Conservation (phyloP, 1,140 invertebrate species). For the Scaptomyza montana region DNA sequence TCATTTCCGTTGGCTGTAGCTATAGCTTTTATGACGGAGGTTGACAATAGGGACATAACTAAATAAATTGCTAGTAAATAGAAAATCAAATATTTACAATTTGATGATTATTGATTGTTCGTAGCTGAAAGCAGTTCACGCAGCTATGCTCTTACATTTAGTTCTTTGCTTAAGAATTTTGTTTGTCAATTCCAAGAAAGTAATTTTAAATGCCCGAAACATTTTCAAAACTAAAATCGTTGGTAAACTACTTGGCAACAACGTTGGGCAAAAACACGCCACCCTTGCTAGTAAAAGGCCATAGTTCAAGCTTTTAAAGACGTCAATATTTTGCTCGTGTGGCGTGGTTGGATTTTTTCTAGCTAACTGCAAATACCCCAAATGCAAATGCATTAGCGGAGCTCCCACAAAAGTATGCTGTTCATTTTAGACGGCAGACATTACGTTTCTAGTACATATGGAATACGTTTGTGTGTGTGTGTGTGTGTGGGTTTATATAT, state of each 20-base stretch:
- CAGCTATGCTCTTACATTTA: no score
- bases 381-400: conserved; percentile 70
- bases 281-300: conserved; percentile 34
- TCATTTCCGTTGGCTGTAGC: conserved; percentile 50
- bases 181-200: background rate
- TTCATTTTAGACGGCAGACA: conserved; percentile 32
- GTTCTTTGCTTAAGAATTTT: background rate
- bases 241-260: background rate
- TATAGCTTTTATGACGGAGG: conserved; percentile 56
- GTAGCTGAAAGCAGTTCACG: no score
- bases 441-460: background rate
- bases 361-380: conserved; percentile 63
- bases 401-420: conserved; percentile 61
- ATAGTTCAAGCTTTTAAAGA: conserved; percentile 55
- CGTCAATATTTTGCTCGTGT: conserved; percentile 33
- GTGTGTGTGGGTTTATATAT: background rate
- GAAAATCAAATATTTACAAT: background rate
- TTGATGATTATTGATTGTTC: no score
- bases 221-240: background rate
- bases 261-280: conserved; percentile 19
- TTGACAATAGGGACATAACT: conserved; percentile 9
- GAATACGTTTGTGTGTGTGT: no score
- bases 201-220: background rate
- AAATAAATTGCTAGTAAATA: conserved; percentile 18
- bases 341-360: conserved; percentile 9